phyloP scores from a whole-genome alignment of 2,797 vertebrate genomes.

The Gymnopithys bicolor region DNA sequence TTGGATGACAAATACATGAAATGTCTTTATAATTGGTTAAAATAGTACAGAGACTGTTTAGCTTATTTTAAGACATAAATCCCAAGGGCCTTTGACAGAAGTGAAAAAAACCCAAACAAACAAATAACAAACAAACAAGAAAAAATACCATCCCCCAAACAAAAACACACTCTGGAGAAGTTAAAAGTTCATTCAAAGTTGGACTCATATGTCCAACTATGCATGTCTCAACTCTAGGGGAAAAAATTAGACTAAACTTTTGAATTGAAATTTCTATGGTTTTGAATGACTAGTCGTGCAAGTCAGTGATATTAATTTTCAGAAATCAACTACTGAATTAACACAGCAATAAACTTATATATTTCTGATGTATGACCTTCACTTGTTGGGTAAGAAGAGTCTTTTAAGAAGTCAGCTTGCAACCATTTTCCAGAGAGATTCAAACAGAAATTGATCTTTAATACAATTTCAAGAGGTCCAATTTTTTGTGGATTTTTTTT shows the following conservation, averaged over 20 bases:
- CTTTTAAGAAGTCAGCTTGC: background rate
- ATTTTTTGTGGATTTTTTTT: background rate
- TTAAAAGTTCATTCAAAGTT: background rate
- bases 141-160: background rate
- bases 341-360: background rate
- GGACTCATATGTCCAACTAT: background rate
- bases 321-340: background rate
- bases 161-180: background rate
- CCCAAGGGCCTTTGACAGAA: background rate
- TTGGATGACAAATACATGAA: background rate
- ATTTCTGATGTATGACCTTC: background rate
- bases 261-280: background rate
- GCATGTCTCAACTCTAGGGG: background rate
- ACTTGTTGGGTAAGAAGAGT: background rate
- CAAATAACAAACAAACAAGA: background rate
- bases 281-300: background rate
- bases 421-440: background rate
- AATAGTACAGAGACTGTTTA: background rate
- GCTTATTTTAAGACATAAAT: background rate
- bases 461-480: background rate
- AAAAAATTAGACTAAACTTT: background rate
- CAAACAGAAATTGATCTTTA: background rate
- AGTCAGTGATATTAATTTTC: background rate
- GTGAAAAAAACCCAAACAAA: background rate
- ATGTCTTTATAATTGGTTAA: background rate